These are phyloP conservation scores for Bolinopsis microptera DNA, from an alignment of 37 sponge, comb jelly and placozoan genomes.

Conservation along the genomic window DNA sequence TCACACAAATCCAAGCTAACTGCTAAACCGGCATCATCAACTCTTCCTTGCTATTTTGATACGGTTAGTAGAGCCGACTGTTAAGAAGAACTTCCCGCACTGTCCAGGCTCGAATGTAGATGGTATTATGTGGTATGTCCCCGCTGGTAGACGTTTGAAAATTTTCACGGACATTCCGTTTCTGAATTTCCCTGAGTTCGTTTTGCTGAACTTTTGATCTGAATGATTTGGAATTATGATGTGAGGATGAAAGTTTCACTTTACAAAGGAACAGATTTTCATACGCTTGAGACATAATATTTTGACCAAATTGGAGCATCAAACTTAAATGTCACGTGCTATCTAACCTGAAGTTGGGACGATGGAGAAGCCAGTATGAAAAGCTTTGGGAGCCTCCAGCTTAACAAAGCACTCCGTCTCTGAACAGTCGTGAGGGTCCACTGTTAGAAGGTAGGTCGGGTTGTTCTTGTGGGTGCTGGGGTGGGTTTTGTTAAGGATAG, in stretches of 20 bases:
- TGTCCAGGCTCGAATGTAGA: conserved; percentile 73
- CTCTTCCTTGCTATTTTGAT: background rate
- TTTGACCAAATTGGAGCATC: too few species aligned
- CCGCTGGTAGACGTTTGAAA: conserved; percentile 50
- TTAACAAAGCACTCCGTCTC: conserved; percentile 49
- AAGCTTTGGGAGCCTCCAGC: conserved; percentile 30
- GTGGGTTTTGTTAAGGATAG: too few species aligned
- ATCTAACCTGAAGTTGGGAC: conserved; percentile 7
- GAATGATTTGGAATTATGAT: too few species aligned
- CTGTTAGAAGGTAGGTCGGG: conserved; percentile 67
- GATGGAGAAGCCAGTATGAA: conserved; percentile 3
- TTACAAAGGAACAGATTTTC: too few species aligned
- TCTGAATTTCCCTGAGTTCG: conserved; percentile 30
- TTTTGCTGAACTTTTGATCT: conserved; percentile 45
- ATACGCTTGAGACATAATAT: too few species aligned
- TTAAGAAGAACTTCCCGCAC: conserved; percentile 69
- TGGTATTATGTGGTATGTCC: conserved; percentile 72
- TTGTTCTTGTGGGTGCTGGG: conserved; percentile 69
- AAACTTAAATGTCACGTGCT: too few species aligned
- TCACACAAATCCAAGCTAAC: too few species aligned
- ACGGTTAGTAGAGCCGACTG: conserved; percentile 27
- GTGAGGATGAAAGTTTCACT: background rate
- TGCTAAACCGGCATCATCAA: too few species aligned
- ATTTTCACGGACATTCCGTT: conserved; percentile 35
- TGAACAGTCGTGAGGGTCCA: conserved; percentile 19